A percentile compares a stretch with the other conserved stretches of the same genome.
Evolutionary conservation across 2,888 invertebrate species (phyloP).

Genomic region (Melanophora roralis): DNA sequence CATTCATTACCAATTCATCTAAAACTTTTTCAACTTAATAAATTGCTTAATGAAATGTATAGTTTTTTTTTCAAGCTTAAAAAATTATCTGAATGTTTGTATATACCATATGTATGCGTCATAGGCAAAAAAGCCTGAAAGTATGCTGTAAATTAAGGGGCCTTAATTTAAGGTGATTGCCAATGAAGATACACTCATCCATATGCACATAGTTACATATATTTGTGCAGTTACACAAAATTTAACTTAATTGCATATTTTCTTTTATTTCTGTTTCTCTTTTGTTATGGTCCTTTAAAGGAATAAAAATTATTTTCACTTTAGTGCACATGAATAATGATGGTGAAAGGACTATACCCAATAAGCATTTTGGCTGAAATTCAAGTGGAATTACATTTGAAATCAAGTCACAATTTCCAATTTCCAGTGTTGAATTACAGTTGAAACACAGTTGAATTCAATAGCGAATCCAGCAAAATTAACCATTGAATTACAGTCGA

Average conservation of each 20-base stretch:
- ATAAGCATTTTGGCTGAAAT: too few species aligned
- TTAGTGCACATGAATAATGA: conserved; percentile 44
- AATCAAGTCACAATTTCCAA: too few species aligned
- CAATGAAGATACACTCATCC: conserved; percentile 33
- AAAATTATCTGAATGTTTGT: conserved; percentile 12
- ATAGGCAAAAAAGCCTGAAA: conserved; percentile 23
- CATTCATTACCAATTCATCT: conserved; percentile 26
- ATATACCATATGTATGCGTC: too few species aligned
- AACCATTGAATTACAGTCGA: too few species aligned
- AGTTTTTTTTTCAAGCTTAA: conserved; percentile 12
- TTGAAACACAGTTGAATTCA: too few species aligned
- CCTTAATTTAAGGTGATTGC: conserved; percentile 21
- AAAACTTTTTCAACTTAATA: conserved; percentile 28
- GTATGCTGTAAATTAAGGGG: conserved; percentile 38
- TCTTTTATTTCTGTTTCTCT: background rate
- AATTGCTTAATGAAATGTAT: conserved; percentile 51
- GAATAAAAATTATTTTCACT: conserved; percentile 42
- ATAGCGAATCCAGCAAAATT: too few species aligned
- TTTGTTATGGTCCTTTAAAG: background rate
- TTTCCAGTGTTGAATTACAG: too few species aligned
- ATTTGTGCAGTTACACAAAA: conserved; percentile 42
- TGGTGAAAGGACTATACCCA: background rate
- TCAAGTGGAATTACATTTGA: too few species aligned
- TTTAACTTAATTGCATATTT: conserved; percentile 37
- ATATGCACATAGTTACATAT: too few species aligned